These are phyloP conservation scores for Alaudala cheleensis DNA, from an alignment of 2,113 vertebrate species.

Conservation along the genomic window DNA sequence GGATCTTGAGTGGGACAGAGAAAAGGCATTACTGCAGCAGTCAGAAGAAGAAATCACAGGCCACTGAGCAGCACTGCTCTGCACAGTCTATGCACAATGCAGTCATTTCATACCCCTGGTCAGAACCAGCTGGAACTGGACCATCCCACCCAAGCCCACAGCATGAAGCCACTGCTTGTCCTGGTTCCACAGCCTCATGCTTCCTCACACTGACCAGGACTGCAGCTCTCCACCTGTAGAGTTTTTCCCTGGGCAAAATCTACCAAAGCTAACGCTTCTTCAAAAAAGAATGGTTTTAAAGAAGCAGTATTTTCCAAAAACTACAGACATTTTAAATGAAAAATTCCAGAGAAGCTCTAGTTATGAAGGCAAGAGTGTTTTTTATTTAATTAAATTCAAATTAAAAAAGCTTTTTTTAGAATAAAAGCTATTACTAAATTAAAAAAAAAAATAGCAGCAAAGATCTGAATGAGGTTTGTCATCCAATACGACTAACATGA, in stretches of 20 bases:
- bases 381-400: background rate
- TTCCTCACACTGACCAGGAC: background rate
- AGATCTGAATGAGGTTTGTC: background rate
- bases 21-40: background rate
- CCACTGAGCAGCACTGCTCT: background rate
- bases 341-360: background rate
- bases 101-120: background rate
- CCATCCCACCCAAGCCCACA: background rate
- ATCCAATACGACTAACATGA: background rate
- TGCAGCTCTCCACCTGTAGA: background rate
- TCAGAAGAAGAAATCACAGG: background rate
- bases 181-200: background rate
- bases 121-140: background rate
- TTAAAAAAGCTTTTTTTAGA: background rate
- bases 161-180: background rate
- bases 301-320: background rate
- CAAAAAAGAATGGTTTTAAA: background rate
- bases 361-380: background rate
- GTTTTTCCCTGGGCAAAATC: background rate
- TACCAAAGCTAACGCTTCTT: background rate
- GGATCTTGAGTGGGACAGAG: background rate
- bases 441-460: background rate
- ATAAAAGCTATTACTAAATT: background rate
- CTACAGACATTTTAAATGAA: background rate
- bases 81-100: background rate